phyloP scores from a whole-genome alignment of 2,797 vertebrate genomes.

The Saxicola maurus region DNA sequence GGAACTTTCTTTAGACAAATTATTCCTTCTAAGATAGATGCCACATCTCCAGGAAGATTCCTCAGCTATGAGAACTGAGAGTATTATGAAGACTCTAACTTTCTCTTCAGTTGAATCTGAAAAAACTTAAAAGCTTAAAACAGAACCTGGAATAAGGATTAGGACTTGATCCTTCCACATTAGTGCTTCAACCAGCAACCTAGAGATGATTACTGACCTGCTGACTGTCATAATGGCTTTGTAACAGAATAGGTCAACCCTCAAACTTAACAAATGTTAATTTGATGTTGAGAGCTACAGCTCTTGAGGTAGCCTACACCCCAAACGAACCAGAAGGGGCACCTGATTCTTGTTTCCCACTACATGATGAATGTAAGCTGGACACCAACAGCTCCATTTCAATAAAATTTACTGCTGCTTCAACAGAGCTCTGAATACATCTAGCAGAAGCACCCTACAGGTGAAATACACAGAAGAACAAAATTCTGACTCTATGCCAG shows the following conservation, averaged over 20 bases:
- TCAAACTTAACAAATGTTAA: background rate
- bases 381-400: background rate
- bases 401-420: background rate
- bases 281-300: background rate
- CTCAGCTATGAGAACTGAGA: background rate
- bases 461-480: background rate
- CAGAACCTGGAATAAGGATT: background rate
- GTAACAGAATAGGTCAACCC: background rate
- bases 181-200: background rate
- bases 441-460: background rate
- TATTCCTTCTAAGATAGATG: background rate
- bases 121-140: background rate
- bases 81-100: background rate
- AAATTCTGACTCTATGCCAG: background rate
- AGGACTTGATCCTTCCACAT: background rate
- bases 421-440: background rate
- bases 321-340: background rate
- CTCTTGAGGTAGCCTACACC: background rate
- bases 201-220: background rate
- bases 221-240: background rate
- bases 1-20: background rate
- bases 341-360: background rate
- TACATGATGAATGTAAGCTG: background rate
- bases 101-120: background rate
- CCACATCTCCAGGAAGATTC: background rate